Percentiles rank a stretch among this genome's conserved stretches.
These are phyloP conservation scores for Synanthedon myopaeformis DNA, from an alignment of 2,888 invertebrate genomes.

Conservation along the genomic window DNA sequence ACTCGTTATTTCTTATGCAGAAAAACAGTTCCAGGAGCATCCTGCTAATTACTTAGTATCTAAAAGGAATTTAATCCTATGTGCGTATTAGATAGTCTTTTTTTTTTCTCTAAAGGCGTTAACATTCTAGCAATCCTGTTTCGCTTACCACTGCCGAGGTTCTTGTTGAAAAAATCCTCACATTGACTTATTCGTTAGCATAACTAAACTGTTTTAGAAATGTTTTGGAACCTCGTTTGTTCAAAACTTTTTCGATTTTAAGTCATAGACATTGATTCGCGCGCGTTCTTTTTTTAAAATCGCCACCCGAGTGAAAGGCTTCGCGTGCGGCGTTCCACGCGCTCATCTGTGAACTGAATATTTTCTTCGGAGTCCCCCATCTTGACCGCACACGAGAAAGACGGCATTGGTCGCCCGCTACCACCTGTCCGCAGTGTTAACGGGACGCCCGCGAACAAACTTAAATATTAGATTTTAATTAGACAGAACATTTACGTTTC, in stretches of 20 bases:
- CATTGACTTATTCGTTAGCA: constrained; percentile 26
- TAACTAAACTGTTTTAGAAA: constrained; percentile 10
- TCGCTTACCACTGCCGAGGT: constrained; percentile 39
- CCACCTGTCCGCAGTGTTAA: constrained; percentile 22
- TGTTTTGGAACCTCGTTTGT: constrained; percentile 19
- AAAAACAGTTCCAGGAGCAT: background rate
- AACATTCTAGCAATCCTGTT: constrained; percentile 31
- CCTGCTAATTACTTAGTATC: constrained; percentile 4
- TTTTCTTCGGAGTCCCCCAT: constrained; percentile 24
- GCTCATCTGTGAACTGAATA: constrained; percentile 47
- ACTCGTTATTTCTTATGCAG: too few species aligned
- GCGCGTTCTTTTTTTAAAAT: constrained; percentile 22
- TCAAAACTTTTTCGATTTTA: constrained; percentile 22
- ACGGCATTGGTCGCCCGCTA: constrained; percentile 4
- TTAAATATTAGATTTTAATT: too few species aligned
- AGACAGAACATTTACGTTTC: too few species aligned
- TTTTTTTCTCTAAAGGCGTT: constrained; percentile 20
- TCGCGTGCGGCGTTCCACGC: constrained; percentile 33
- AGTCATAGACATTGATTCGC: constrained; percentile 24
- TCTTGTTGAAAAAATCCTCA: constrained; percentile 23
- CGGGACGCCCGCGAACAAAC: constrained; percentile 19
- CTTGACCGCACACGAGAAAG: constrained; percentile 11
- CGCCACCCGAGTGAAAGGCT: constrained; percentile 18
- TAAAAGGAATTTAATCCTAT: constrained; percentile 6
- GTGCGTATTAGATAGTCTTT: constrained; percentile 23